Percentiles rank a stretch among this genome's conserved stretches.
These are phyloP conservation scores for Ophioninae sp. DNA, from an alignment of 2,888 invertebrate genomes.

Conservation along the genomic window DNA sequence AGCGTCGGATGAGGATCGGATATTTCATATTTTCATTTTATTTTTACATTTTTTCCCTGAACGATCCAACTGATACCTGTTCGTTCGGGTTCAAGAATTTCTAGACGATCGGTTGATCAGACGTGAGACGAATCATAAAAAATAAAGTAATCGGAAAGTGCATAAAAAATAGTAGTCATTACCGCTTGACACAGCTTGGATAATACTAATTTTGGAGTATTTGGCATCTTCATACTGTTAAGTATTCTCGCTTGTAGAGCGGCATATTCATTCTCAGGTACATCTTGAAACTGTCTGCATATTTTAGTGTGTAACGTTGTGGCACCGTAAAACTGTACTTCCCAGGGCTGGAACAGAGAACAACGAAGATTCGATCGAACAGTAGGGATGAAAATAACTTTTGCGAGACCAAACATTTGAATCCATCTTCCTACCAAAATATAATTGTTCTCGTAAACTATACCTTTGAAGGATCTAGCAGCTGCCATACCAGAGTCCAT, in stretches of 20 bases:
- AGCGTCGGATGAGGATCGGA: background rate
- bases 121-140: background rate
- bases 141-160: background rate
- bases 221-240: conserved; percentile 88
- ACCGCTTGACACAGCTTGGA: conserved; percentile 94
- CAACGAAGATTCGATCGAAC: background rate
- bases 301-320: conserved; percentile 94
- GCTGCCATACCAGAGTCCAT: conserved; percentile 96
- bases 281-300: conserved; percentile 92
- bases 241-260: conserved; percentile 90
- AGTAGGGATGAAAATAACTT: background rate
- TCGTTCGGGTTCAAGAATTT: too few species aligned
- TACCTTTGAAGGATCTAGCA: conserved; percentile 91
- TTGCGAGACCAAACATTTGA: background rate
- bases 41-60: too few species aligned
- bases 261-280: conserved; percentile 90
- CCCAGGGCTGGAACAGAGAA: conserved; percentile 85
- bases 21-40: background rate
- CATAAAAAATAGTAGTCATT: conserved; percentile 66
- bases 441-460: background rate
- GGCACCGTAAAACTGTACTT: conserved; percentile 97
- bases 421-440: background rate
- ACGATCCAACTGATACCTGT: too few species aligned
- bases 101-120: too few species aligned
- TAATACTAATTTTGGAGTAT: conserved; percentile 92